Base-by-base conservation (phyloP, 2,888 invertebrate genomes). In the Drosophila heteroneura region DNA sequence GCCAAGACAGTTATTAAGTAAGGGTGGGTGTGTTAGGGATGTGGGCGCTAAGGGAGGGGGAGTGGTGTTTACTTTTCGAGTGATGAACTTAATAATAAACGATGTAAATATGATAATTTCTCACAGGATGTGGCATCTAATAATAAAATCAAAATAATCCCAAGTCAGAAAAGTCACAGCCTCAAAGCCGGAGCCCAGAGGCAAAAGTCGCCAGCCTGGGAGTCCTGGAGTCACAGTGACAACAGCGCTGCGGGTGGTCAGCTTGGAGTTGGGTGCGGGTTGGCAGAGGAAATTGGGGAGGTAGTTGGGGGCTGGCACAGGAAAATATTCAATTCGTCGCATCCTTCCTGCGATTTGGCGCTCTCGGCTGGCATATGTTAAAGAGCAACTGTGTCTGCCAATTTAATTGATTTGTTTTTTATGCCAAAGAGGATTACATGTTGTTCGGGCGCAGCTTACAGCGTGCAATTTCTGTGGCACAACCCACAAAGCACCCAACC, bases 101-200 rank as follows among this genome's bases (percentile, higher is more conserved):
- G 93, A 93, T 92, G 91, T 92, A 93, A 93, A 93, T 93, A 93
- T 93, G 93, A 93, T 93, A 93, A 93, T 93, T 93, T 93, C 91
- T 90, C 92, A 87, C 92, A 93, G 93, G 92, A 92, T 93, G 93
- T 93, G 93, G 93, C 88, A 93, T 93, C 92, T 93, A 93, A 93
- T 93, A 93, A 93, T 92, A 92, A 93, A 92, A 92, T 92, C 93
- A 93, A 91, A 92, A 84, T 93, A 93, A 93, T 93, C 93, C 92
- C 82, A 76, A 83, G 84, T 80, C 79, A 78, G 49, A 61, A 67
- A 75, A 85, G 84, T 81, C 81, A 69, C 51, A 44, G 68, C 19
- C 30, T 53, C 57, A 74, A 76, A 79, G 79, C 51, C 59, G 47
- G 26, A 33, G 19, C 57, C 19, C n/a, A 37, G 47, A 16, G 52